Evolutionary conservation across 2,888 invertebrate species (phyloP).

Genomic region (Scaptomyza cyrtandrae): DNA sequence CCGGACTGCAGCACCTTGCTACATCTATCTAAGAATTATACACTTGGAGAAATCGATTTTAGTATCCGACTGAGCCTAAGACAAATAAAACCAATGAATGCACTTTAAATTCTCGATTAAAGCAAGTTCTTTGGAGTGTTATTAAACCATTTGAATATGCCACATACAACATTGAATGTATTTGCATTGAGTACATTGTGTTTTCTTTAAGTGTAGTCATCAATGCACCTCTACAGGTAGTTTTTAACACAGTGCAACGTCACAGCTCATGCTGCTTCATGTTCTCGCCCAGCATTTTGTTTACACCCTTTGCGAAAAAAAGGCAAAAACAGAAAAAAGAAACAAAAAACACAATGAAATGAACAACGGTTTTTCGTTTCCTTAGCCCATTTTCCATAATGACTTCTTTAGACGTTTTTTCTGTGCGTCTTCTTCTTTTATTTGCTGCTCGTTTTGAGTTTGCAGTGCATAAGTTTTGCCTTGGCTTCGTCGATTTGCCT

Average conservation of each 20-base stretch:
- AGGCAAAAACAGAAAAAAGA: constrained; percentile 9
- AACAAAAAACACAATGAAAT: too few species aligned
- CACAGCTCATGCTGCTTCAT: constrained; percentile 40
- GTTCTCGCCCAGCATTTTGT: constrained; percentile 41
- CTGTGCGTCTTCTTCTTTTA: constrained; percentile 6
- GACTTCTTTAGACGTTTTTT: constrained; percentile 27
- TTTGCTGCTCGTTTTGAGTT: constrained; percentile 1
- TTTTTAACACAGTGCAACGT: constrained; percentile 68
- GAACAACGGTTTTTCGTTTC: constrained; percentile 42
- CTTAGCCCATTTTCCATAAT: constrained; percentile 48
- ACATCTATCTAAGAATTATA: constrained; percentile 5
- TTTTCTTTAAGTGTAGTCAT: constrained; percentile 21
- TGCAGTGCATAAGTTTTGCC: constrained; percentile 7
- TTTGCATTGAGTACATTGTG: background rate
- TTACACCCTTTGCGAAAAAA: constrained; percentile 76
- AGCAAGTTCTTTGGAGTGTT: too few species aligned
- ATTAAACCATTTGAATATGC: too few species aligned
- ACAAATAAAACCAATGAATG: too few species aligned
- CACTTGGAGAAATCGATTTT: background rate
- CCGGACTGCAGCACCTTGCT: constrained; percentile 40
- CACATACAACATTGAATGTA: too few species aligned
- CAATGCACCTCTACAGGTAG: constrained; percentile 67
- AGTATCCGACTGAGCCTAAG: background rate
- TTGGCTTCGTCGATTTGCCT: constrained; percentile 1
- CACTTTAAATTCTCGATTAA: too few species aligned